A percentile compares a stretch with the other conserved stretches of the same genome.
phyloP scores from a whole-genome alignment of 2,113 vertebrate genomes.

The Sapayoa aenigma region DNA sequence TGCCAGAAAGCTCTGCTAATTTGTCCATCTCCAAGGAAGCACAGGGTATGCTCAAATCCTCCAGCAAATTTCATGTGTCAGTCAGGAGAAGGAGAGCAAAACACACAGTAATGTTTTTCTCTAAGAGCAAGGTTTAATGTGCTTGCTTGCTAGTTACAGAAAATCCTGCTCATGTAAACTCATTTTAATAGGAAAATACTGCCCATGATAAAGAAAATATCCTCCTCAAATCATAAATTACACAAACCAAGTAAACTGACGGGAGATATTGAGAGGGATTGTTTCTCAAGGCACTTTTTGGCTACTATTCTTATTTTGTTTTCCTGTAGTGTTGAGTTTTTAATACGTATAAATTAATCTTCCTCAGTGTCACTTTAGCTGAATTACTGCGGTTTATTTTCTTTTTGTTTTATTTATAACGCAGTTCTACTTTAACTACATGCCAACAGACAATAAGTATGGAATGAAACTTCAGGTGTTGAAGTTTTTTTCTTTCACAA shows the following conservation, averaged over 20 bases:
- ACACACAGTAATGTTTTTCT: neutral
- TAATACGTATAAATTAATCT: conserved; percentile 1
- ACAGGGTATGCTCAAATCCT: neutral
- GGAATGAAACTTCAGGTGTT: neutral
- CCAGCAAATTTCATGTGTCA: neutral
- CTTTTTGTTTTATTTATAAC: conserved; percentile 4
- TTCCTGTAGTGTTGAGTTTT: neutral
- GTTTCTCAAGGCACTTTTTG: neutral
- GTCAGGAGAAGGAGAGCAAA: neutral
- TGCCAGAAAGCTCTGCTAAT: neutral
- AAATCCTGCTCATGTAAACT: neutral
- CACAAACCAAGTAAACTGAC: neutral
- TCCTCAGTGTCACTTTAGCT: neutral
- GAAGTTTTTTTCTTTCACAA: neutral
- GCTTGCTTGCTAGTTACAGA: neutral
- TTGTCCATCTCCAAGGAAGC: neutral
- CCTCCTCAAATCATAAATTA: neutral
- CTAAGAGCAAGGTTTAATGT: neutral
- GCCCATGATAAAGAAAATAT: neutral
- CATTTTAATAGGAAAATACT: neutral
- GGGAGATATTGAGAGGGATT: neutral
- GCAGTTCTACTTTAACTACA: neutral
- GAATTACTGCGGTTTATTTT: neutral
- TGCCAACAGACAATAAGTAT: neutral
- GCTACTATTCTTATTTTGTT: neutral